Conservation (phyloP, 2,797 vertebrate species). For the Gymnothorax javanicus region DNA sequence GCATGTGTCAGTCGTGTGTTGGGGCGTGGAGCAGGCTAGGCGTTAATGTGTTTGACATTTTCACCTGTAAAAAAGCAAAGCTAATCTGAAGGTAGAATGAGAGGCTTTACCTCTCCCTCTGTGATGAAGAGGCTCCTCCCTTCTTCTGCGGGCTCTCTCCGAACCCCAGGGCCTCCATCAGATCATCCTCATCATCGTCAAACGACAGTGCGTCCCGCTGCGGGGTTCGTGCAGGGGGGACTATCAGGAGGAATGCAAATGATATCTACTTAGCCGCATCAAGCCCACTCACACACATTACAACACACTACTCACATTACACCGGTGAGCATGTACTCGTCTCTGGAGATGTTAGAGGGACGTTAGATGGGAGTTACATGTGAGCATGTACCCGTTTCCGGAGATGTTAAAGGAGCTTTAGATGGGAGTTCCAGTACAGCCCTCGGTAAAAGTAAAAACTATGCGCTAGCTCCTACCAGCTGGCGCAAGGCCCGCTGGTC, state of each 20-base stretch:
- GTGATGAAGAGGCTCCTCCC: slow-evolving; percentile 49
- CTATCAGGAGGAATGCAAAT: slow-evolving; percentile 41
- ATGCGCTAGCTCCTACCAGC: no score
- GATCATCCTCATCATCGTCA: slow-evolving; percentile 79
- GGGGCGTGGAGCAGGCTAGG: not conserved
- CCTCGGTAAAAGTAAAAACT: no score
- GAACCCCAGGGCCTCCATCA: slow-evolving; percentile 81
- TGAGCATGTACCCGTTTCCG: not conserved
- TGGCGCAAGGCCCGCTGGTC: no score
- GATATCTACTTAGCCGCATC: not conserved
- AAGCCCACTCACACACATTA: not conserved
- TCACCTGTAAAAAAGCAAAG: not conserved
- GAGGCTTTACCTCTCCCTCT: slow-evolving; percentile 61
- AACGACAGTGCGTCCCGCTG: slow-evolving; percentile 70
- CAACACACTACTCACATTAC: no score
- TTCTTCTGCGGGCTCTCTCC: slow-evolving; percentile 63
- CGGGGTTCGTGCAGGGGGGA: slow-evolving; percentile 40
- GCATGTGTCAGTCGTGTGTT: not conserved
- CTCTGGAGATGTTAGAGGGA: not conserved
- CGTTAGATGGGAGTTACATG: not conserved
- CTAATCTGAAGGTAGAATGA: not conserved
- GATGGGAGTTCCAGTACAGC: no score
- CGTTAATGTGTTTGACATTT: not conserved
- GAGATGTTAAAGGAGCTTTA: not conserved
- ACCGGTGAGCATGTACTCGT: not conserved